Conservation (phyloP, 2,797 vertebrate species). For the Galagoides demidoff region DNA sequence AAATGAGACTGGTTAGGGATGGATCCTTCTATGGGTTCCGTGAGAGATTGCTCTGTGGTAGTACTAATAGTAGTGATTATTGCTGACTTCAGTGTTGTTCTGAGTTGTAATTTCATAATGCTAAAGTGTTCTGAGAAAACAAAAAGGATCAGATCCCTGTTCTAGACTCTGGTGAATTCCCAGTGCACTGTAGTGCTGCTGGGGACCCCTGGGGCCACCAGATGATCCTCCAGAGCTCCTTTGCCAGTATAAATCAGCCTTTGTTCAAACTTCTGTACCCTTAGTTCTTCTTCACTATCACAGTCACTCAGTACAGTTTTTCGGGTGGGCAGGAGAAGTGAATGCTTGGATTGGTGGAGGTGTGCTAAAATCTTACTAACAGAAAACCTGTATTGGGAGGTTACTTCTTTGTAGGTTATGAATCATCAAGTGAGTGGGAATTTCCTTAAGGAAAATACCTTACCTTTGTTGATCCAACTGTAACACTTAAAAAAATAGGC, state of each 20-base stretch:
- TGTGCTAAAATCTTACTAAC: background rate
- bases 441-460: conserved; percentile 26
- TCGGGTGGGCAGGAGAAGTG: background rate
- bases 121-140: background rate
- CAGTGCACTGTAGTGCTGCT: background rate
- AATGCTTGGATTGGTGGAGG: background rate
- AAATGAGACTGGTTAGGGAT: background rate
- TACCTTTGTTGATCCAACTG: background rate
- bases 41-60: background rate
- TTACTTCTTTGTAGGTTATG: background rate
- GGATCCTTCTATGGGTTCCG: background rate
- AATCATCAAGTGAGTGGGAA: background rate
- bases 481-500: background rate
- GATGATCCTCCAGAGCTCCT: background rate
- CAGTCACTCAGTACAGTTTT: background rate
- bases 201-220: background rate
- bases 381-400: background rate
- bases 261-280: background rate
- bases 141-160: background rate
- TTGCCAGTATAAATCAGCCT: background rate
- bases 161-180: background rate
- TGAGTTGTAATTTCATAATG: conserved; percentile 41
- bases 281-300: background rate
- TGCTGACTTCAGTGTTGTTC: background rate
- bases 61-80: background rate